Base-by-base conservation (phyloP, 2,888 invertebrate species). In the Pollenia amentaria region DNA sequence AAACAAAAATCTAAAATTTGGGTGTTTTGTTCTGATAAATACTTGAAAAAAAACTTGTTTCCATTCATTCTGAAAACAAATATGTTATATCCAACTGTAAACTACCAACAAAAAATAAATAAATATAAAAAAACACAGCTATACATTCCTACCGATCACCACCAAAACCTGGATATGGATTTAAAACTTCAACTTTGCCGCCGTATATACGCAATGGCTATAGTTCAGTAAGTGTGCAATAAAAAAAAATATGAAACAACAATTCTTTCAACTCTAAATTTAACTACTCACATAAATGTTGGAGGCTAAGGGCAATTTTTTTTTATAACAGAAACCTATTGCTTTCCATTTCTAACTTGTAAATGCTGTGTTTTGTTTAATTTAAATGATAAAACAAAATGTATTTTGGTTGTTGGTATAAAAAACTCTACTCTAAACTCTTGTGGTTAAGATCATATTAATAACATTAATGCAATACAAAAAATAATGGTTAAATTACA, bases 121-220 rank as follows among this genome's bases (percentile, higher is more conserved):
- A 29, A 73, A 86, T 53, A 78, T 72, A 44, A 69, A 79, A 44
- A 73, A 46, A 87, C 90, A 89, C 90, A 93, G 93, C 93, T 92
- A 93, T 93, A 92, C 93, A 93, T 93, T 93, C 93, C 92, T 93
- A 93, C 91, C 93, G 95, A 91, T 94, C 95, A 94, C 96, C 96
- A 91, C 96, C 96, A 91, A 96, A 96, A 93, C 96, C 97, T 90
- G 97, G 97, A 93, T 96, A 96, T 94, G 95, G 95, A 93, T 95
- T 95, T 93, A 96, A 96, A 94, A 95, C 96, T 90, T 95, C 95
- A 92, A 97, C 97, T 91, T 95, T 97, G 94, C 97, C 96, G 90
- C 95, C 95, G 91, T 94, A 94, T 90, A 94, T 94, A 92, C 94
- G 94, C 89, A 94, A 93, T 90, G 93, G 93, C 88, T 93, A 93